These are phyloP conservation scores for Gasterosteus aculeatus DNA, from an alignment of 2,113 vertebrate species.

Conservation along the genomic window DNA sequence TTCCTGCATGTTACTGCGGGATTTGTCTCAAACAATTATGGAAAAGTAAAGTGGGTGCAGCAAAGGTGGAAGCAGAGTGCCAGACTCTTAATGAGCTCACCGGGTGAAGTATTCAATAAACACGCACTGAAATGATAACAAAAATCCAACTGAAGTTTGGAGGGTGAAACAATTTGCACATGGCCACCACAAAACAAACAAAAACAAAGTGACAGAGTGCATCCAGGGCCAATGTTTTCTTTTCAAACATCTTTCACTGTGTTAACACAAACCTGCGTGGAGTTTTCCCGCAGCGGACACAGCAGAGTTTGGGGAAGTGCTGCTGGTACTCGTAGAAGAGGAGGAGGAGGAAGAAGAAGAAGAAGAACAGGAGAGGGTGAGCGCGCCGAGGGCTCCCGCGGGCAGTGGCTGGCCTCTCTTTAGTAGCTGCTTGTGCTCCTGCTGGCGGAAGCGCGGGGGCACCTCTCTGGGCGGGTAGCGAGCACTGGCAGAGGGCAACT, in stretches of 20 bases:
- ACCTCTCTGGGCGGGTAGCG: constrained; percentile 96
- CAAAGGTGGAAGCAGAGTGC: neutral
- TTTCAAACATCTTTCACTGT: neutral
- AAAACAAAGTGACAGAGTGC: too few species aligned
- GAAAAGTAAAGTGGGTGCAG: neutral
- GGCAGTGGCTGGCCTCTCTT: constrained; percentile 97
- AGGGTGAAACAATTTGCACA: constrained; percentile 6
- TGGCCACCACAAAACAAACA: constrained; percentile 7
- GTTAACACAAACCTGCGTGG: constrained; percentile 84
- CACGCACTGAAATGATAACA: neutral
- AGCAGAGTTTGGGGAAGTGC: constrained; percentile 64
- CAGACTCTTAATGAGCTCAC: neutral
- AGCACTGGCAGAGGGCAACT: constrained; percentile 81
- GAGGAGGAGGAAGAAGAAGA: constrained; percentile 53
- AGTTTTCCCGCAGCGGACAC: constrained; percentile 84
- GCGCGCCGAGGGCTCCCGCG: constrained; percentile 83
- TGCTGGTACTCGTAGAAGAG: constrained; percentile 71
- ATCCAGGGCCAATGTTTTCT: neutral
- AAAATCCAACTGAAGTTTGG: neutral
- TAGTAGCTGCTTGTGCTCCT: constrained; percentile 98
- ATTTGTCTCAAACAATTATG: neutral
- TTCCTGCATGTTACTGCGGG: neutral
- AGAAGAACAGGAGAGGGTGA: constrained; percentile 76
- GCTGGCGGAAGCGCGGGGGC: constrained; percentile 97
- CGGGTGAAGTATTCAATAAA: neutral